phyloP scores from a whole-genome alignment of 2,888 invertebrate species.

The Cephus rjabovi region DNA sequence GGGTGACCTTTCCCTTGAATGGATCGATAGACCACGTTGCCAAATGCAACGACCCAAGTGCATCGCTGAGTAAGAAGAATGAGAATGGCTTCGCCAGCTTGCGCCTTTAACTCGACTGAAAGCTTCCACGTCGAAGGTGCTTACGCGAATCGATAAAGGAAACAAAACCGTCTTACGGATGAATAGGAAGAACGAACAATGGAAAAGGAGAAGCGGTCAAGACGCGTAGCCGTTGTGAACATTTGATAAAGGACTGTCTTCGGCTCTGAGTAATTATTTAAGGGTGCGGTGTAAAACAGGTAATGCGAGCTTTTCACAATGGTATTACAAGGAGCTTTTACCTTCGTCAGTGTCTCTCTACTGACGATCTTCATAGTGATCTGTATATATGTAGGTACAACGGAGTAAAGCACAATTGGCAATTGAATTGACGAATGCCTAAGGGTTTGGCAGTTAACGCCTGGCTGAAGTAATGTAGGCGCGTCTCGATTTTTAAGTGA shows the following conservation, averaged over 20 bases:
- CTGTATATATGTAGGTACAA: not conserved
- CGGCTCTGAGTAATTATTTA: not conserved
- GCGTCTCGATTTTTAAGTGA: not conserved
- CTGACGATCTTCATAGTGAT: not conserved
- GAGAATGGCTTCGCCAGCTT: conserved; percentile 18
- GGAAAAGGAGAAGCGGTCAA: not conserved
- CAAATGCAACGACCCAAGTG: not conserved
- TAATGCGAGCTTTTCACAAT: not conserved
- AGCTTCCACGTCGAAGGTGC: conserved; percentile 41
- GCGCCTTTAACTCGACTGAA: conserved; percentile 48
- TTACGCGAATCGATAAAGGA: conserved; percentile 46
- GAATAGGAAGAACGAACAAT: not conserved
- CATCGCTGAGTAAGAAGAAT: not conserved
- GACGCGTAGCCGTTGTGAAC: not conserved
- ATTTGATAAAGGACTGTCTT: not conserved
- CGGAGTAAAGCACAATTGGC: not conserved
- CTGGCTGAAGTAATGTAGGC: not conserved
- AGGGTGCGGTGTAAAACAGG: not conserved
- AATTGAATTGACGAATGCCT: not conserved
- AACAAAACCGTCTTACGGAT: conserved; percentile 33
- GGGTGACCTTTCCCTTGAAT: not conserved
- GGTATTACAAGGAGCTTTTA: not conserved
- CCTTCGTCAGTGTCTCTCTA: not conserved
- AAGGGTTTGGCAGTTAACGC: not conserved
- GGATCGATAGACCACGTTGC: not conserved